phyloP scores from a whole-genome alignment of 2,113 vertebrate species.

The Ammospiza nelsoni region DNA sequence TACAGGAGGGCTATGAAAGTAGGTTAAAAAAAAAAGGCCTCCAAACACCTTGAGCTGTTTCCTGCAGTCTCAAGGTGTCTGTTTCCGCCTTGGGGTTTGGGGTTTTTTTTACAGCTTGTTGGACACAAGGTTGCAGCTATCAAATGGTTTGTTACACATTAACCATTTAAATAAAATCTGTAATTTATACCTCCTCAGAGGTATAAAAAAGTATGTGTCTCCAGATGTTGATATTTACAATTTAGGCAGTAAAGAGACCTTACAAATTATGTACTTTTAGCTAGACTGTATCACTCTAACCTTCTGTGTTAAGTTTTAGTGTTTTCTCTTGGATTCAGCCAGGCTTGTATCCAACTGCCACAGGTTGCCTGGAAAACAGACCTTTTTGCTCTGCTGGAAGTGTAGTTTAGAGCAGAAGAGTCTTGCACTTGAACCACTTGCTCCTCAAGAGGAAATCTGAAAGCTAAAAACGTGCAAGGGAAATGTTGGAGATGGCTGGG shows the following conservation, averaged over 20 bases:
- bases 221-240: neutral
- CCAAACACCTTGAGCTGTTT: neutral
- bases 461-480: conserved; percentile 35
- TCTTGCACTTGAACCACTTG: neutral
- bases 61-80: neutral
- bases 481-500: conserved; percentile 9
- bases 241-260: neutral
- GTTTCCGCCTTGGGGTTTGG: neutral
- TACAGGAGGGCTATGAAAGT: neutral
- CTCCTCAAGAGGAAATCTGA: conserved; percentile 17
- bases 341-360: accelerated
- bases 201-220: neutral
- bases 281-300: neutral
- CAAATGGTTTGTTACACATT: neutral
- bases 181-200: neutral
- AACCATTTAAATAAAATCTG: neutral
- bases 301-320: neutral
- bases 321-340: neutral
- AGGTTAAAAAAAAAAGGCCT: neutral
- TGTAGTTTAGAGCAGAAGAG: neutral
- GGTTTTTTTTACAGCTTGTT: neutral
- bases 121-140: neutral
- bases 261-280: neutral
- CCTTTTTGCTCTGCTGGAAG: neutral
- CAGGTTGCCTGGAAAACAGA: neutral